Conservation (phyloP, 2,113 vertebrate species). For the Arenaria interpres region DNA sequence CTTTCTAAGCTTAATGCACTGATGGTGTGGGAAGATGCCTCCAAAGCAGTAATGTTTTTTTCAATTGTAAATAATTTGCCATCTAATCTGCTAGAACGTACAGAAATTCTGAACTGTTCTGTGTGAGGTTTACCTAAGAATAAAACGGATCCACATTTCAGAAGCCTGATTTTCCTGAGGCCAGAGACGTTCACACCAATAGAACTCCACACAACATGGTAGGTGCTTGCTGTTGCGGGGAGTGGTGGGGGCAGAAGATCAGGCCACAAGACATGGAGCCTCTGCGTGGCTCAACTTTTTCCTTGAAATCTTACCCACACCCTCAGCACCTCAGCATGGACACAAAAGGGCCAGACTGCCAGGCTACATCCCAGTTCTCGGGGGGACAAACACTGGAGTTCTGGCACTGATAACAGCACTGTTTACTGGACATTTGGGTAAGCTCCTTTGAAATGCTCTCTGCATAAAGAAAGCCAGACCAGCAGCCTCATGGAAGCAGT, state of each 20-base stretch:
- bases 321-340: background rate
- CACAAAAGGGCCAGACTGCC: background rate
- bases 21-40: background rate
- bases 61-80: background rate
- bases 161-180: background rate
- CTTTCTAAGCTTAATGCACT: background rate
- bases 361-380: background rate
- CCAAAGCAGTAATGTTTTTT: background rate
- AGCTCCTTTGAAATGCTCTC: background rate
- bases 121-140: background rate
- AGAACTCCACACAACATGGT: background rate
- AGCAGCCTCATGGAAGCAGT: background rate
- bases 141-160: background rate
- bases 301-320: background rate
- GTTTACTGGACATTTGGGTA: slow-evolving; percentile 1
- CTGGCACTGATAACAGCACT: background rate
- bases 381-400: background rate
- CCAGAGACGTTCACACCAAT: background rate
- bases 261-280: background rate
- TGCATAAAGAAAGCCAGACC: slow-evolving; percentile 10
- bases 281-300: background rate
- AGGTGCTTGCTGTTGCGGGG: background rate
- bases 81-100: background rate
- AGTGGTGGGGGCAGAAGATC: background rate
- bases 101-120: background rate